phyloP scores from a whole-genome alignment of 2,888 invertebrate species.

The Acronicta leporina region DNA sequence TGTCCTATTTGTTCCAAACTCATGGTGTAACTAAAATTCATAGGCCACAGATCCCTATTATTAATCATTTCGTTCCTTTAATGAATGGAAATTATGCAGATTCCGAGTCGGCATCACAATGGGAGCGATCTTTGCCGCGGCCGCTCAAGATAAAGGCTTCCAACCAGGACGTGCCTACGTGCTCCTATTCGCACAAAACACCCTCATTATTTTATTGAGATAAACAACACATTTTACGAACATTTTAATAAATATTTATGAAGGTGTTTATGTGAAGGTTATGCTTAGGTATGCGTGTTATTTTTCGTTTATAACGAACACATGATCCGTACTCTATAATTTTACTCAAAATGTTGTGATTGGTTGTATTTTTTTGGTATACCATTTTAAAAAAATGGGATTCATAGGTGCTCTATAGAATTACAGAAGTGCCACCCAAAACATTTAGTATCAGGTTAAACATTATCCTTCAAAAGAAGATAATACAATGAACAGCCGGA shows the following conservation, averaged over 20 bases:
- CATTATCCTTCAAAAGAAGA: too few relatives aligned
- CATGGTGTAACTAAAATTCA: slow-evolving; percentile 62
- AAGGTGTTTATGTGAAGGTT: background rate
- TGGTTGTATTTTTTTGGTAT: too few relatives aligned
- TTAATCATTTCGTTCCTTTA: slow-evolving; percentile 87
- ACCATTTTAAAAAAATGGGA: too few relatives aligned
- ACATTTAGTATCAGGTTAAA: too few relatives aligned
- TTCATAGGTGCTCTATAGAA: too few relatives aligned
- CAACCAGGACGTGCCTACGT: slow-evolving; percentile 48
- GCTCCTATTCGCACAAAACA: slow-evolving; percentile 52
- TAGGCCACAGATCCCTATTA: slow-evolving; percentile 80
- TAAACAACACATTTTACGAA: slow-evolving; percentile 50
- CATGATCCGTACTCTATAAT: too few relatives aligned
- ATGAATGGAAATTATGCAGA: slow-evolving; percentile 88
- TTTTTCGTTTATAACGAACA: too few relatives aligned
- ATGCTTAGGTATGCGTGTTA: background rate
- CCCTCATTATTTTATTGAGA: slow-evolving; percentile 63
- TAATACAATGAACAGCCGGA: too few relatives aligned
- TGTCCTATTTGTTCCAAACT: slow-evolving; percentile 8
- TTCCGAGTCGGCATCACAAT: slow-evolving; percentile 81
- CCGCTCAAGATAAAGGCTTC: slow-evolving; percentile 69
- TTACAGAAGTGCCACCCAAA: too few relatives aligned
- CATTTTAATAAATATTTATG: slow-evolving; percentile 19
- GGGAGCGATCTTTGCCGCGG: slow-evolving; percentile 73
- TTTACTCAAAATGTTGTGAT: too few relatives aligned